Base-by-base conservation (phyloP, 2,113 vertebrate species). In the Callochromis pleurospilus region DNA sequence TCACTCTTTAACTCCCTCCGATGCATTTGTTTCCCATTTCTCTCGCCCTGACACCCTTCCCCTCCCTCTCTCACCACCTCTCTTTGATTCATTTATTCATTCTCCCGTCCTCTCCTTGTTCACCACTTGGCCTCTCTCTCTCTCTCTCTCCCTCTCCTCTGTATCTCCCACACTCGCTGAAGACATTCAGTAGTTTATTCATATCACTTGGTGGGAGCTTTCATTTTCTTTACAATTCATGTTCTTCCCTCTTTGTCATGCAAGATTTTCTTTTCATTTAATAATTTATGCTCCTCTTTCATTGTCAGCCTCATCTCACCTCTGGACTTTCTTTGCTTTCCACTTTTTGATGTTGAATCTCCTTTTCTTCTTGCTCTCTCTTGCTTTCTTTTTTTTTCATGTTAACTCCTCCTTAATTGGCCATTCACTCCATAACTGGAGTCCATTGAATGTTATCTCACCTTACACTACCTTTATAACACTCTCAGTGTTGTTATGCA, bases 1-100 rank as follows among this genome's bases (percentile, higher is more conserved):
- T 92, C 91, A 94, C 90, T 90, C 83, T 89, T 88, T 89, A 90
- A 89, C 82, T 80, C 68, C 77, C 82, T 58, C 38, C 9, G 3
- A 91, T 86, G 53, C 88, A 85, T 83, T 90, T 91, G 85, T 84
- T 86, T 80, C 60, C 54, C 58, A 83, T 86, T 88, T 60, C 82
- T 82, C 79, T 73, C 11, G 7, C 26, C 45, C 45, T 77, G 73
- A 51, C 73, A 77, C 40, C 82, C 58, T 40, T 54, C 40, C 53
- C 51, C 56, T 19, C 40, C 68, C 40, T 53, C 29, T 29, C 45
- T 54, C 60, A 33, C 13, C 83, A 42, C n/a, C 40, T 82, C 75
- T 70, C 2, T 85, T 65, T 90, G 65, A 51, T 77, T 86, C 87
- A 79, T 73, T 62, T 38, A n/a, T 42, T 53, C 60, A 29, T 51